Percentiles rank a stretch among this genome's conserved stretches.
Evolutionary conservation across 2,797 vertebrate species (phyloP).

Genomic region (Chaunax sp.): DNA sequence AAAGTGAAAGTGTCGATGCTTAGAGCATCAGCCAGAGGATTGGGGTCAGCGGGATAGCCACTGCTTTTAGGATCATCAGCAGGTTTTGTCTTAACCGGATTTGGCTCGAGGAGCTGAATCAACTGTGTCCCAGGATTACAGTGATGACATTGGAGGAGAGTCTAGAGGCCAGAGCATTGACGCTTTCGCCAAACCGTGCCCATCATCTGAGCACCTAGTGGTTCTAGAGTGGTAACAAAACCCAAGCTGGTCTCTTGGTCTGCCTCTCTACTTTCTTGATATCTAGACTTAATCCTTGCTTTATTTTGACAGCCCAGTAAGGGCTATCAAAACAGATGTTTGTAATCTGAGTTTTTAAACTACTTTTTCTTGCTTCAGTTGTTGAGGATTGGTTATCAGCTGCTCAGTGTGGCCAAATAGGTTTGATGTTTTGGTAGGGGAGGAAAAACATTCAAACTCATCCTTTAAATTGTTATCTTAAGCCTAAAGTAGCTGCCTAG

Average conservation of each 20-base stretch:
- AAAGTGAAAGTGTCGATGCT: constrained; percentile 75
- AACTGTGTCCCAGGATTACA: constrained; percentile 89
- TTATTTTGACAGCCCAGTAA: constrained; percentile 9
- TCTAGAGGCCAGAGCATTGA: constrained; percentile 70
- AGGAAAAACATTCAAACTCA: constrained; percentile 55
- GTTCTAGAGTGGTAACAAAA: constrained; percentile 42
- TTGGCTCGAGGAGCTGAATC: constrained; percentile 88
- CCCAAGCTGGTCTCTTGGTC: constrained; percentile 12
- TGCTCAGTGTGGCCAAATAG: constrained; percentile 43
- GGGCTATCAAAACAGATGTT: constrained; percentile 26
- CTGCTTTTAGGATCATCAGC: constrained; percentile 88
- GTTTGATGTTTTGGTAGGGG: constrained; percentile 37
- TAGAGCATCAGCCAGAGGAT: constrained; percentile 77
- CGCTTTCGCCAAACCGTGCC: constrained; percentile 45
- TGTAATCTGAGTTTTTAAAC: background rate
- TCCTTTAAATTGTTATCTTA: constrained; percentile 72
- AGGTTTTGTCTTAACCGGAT: constrained; percentile 94
- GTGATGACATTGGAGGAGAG: constrained; percentile 84
- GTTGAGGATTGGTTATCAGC: constrained; percentile 38
- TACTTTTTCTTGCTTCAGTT: background rate
- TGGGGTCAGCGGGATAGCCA: constrained; percentile 85
- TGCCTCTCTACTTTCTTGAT: constrained; percentile 25
- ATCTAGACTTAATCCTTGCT: constrained; percentile 39
- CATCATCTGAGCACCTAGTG: constrained; percentile 41
- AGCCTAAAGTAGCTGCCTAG: constrained; percentile 72